phyloP scores from a whole-genome alignment of 1,140 invertebrate genomes.

The Tetramorium alpestre region DNA sequence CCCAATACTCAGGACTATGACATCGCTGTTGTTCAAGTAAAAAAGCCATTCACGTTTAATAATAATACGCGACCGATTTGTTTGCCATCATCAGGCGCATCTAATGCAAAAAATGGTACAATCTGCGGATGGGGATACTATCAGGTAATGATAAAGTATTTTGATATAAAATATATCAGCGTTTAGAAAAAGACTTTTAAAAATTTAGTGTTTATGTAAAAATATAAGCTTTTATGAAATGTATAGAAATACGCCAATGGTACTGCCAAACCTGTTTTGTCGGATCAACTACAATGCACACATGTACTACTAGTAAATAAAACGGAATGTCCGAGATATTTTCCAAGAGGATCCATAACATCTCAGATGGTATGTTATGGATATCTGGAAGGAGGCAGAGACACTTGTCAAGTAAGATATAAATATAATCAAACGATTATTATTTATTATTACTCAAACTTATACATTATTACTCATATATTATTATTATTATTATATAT shows the following conservation, averaged over 20 bases:
- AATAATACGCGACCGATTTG: conserved; percentile 51
- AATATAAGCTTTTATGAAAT: conserved; percentile 9
- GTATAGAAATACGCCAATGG: not conserved
- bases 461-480: not conserved
- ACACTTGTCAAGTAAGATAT: conserved; percentile 76
- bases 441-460: not conserved
- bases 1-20: conserved; percentile 84
- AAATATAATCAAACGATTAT: not conserved
- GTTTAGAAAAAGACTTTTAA: not conserved
- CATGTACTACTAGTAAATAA: conserved; percentile 66
- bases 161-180: not conserved
- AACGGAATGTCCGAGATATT: conserved; percentile 62
- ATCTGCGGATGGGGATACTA: conserved; percentile 74
- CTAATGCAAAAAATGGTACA: conserved; percentile 42
- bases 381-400: conserved; percentile 66
- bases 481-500: too few species aligned
- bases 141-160: conserved; percentile 43
- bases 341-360: conserved; percentile 62
- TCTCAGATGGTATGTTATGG: conserved; percentile 74
- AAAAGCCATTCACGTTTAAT: conserved; percentile 64
- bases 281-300: conserved; percentile 59
- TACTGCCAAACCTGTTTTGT: conserved; percentile 12
- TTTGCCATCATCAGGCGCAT: conserved; percentile 24
- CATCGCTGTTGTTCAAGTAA: conserved; percentile 84
- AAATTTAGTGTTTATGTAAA: not conserved